Conservation (phyloP, 2,797 vertebrate genomes). For the Xenopus petersii region DNA sequence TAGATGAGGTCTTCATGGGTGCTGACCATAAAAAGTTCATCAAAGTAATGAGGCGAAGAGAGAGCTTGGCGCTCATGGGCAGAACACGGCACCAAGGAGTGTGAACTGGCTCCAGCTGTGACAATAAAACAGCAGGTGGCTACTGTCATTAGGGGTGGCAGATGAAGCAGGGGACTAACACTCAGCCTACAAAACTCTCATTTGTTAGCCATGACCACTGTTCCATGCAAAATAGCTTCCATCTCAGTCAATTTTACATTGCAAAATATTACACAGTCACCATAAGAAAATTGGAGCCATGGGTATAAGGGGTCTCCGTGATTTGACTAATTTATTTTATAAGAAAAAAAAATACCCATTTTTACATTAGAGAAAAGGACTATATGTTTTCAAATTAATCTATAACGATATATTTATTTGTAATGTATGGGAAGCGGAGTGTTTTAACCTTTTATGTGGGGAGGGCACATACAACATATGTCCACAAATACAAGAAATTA, state of each 20-base stretch:
- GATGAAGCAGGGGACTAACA: conserved; percentile 85
- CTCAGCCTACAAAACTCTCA: conserved; percentile 82
- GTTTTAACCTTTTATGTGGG: too few relatives aligned
- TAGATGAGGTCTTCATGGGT: conserved; percentile 92
- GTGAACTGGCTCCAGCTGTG: conserved; percentile 93
- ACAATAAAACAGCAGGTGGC: conserved; percentile 99
- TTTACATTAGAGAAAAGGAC: too few relatives aligned
- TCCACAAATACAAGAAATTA: background rate
- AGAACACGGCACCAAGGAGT: conserved; percentile 86
- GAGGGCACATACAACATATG: too few relatives aligned
- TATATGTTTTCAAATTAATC: too few relatives aligned
- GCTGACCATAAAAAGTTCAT: conserved; percentile 99
- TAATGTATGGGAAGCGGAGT: too few relatives aligned
- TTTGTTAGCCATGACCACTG: conserved; percentile 88
- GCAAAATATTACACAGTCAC: conserved; percentile 68
- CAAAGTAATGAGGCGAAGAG: conserved; percentile 90
- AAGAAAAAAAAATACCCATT: background rate
- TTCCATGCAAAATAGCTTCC: conserved; percentile 85
- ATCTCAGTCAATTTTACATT: conserved; percentile 77
- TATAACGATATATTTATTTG: too few relatives aligned
- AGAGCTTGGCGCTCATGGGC: conserved; percentile 74
- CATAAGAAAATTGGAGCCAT: conserved; percentile 60
- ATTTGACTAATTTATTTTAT: conserved; percentile 43
- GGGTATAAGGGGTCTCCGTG: conserved; percentile 55
- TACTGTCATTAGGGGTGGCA: conserved; percentile 95